Evolutionary conservation across 2,888 invertebrate species (phyloP).

Genomic region (Cactoblastis cactorum): DNA sequence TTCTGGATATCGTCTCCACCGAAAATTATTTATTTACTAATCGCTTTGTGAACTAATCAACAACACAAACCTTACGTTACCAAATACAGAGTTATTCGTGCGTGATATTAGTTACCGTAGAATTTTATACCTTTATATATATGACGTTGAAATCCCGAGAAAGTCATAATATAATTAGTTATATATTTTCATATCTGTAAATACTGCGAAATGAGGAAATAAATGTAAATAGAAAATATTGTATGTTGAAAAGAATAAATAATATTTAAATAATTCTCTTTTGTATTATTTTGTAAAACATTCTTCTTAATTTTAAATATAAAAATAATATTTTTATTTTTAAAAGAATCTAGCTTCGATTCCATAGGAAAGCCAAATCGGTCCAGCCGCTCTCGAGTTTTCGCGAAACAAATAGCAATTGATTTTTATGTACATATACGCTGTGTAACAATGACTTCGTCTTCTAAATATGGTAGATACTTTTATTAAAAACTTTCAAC

Average conservation of each 20-base stretch:
- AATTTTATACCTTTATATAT: conserved; percentile 39
- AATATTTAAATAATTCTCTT: conserved; percentile 20
- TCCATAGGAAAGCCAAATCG: too few species aligned
- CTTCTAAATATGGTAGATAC: too few species aligned
- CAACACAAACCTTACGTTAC: conserved; percentile 32
- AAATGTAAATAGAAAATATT: conserved; percentile 64
- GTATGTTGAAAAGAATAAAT: conserved; percentile 52
- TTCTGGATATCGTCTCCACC: conserved; percentile 49
- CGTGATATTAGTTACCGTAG: conserved; percentile 77
- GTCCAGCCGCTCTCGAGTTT: too few species aligned
- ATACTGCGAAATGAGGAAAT: conserved; percentile 58
- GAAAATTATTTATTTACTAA: conserved; percentile 55
- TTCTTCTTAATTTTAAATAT: too few species aligned
- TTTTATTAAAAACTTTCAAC: too few species aligned
- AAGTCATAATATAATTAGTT: conserved; percentile 28
- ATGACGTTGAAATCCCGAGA: conserved; percentile 25
- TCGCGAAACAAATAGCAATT: too few species aligned
- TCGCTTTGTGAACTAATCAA: conserved; percentile 26
- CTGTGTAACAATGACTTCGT: too few species aligned
- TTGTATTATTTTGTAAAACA: not conserved
- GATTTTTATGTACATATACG: too few species aligned
- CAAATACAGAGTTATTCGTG: conserved; percentile 47
- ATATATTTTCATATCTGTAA: conserved; percentile 55
- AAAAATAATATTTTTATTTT: too few species aligned
- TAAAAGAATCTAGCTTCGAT: too few species aligned